These are phyloP conservation scores for Arenaria interpres DNA, from an alignment of 2,113 vertebrate species.

Conservation along the genomic window DNA sequence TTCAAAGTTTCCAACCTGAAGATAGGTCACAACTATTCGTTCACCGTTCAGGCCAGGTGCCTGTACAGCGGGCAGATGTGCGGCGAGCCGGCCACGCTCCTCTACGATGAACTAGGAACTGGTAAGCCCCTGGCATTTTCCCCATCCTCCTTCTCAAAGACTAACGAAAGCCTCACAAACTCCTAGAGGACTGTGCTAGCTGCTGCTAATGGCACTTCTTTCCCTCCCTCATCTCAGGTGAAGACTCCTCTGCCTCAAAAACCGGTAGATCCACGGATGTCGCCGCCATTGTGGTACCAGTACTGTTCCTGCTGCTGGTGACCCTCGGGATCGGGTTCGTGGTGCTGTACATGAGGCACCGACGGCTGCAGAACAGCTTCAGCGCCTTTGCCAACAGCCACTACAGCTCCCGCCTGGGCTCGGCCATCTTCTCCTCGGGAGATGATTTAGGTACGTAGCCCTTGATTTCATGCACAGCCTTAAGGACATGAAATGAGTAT, in stretches of 20 bases:
- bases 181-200: fast-evolving
- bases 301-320: constrained; percentile 91
- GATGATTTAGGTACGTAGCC: constrained; percentile 88
- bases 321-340: constrained; percentile 84
- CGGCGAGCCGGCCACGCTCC: constrained; percentile 86
- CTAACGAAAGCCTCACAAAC: not conserved
- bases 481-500: fast-evolving
- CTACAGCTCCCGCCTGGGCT: constrained; percentile 95
- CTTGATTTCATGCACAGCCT: not conserved
- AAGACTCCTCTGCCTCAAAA: not conserved
- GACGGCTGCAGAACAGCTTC: constrained; percentile 93
- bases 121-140: constrained; percentile 59
- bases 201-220: fast-evolving
- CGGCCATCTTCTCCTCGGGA: constrained; percentile 95
- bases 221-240: constrained; percentile 49
- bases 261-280: constrained; percentile 76
- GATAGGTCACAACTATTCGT: constrained; percentile 91
- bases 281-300: constrained; percentile 90
- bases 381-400: constrained; percentile 96
- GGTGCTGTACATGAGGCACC: constrained; percentile 87
- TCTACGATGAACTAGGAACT: constrained; percentile 82
- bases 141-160: not conserved
- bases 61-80: constrained; percentile 89
- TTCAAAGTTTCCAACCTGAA: constrained; percentile 90
- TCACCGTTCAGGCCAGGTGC: constrained; percentile 90